These are phyloP conservation scores for Chaetorhynchus papuensis DNA, from an alignment of 2,113 vertebrate species.

Conservation along the genomic window DNA sequence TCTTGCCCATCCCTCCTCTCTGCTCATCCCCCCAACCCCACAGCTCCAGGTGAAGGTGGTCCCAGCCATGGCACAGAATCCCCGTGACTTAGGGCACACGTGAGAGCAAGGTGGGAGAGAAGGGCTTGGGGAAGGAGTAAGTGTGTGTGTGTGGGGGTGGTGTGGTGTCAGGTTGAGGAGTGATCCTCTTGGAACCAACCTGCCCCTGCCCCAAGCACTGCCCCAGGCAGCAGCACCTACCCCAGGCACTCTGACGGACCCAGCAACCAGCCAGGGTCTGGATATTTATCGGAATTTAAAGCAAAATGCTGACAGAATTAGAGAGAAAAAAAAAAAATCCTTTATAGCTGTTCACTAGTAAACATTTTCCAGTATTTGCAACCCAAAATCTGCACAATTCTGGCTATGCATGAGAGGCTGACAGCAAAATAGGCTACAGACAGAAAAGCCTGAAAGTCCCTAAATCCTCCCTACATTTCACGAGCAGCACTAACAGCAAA, in stretches of 20 bases:
- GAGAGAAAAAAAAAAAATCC: not conserved
- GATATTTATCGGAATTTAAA: not conserved
- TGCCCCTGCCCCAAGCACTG: too few relatives aligned
- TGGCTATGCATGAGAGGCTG: not conserved
- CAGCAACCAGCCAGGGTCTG: not conserved
- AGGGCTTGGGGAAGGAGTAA: not conserved
- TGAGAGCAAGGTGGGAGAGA: not conserved
- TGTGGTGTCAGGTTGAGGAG: not conserved
- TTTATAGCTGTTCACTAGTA: not conserved
- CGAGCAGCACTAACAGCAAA: not conserved
- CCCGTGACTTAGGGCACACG: fast-evolving
- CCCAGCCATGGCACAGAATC: fast-evolving
- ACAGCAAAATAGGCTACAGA: not conserved
- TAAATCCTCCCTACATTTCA: not conserved
- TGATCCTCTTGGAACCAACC: not conserved
- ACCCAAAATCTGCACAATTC: not conserved
- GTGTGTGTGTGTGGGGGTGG: fast-evolving
- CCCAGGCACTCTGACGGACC: fast-evolving
- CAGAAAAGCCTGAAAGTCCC: not conserved
- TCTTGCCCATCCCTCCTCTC: not conserved
- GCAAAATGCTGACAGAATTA: not conserved
- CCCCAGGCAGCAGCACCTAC: fast-evolving
- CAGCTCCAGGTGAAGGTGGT: not conserved
- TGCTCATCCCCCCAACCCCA: not conserved
- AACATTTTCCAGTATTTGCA: not conserved